Percentiles rank a stretch among this genome's conserved stretches.
phyloP scores from a whole-genome alignment of 1,140 invertebrate species.

The Rhynchophorus ferrugineus region DNA sequence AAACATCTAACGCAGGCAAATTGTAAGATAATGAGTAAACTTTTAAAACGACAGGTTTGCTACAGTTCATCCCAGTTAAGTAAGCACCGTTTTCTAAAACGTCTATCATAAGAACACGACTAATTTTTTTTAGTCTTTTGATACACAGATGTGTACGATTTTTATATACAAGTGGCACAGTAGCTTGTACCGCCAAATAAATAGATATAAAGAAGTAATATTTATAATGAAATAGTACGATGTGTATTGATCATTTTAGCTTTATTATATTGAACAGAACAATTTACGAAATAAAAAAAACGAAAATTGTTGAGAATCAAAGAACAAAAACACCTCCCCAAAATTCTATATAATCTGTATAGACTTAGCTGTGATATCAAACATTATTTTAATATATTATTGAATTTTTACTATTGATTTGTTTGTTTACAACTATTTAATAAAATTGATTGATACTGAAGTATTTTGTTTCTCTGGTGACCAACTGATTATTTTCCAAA shows the following conservation, averaged over 20 bases:
- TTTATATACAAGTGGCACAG: neutral
- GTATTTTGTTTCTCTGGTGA: neutral
- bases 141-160: too few species aligned
- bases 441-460: constrained; percentile 3
- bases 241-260: neutral
- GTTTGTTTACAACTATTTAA: constrained; percentile 6
- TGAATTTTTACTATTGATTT: constrained; percentile 8
- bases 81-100: too few species aligned
- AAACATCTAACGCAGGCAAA: too few species aligned
- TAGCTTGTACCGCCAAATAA: neutral
- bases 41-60: too few species aligned
- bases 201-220: neutral
- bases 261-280: neutral
- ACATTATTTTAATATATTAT: constrained; percentile 7
- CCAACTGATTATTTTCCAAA: neutral
- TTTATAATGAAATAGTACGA: neutral
- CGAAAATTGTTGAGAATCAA: constrained; percentile 1
- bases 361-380: constrained; percentile 19
- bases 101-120: too few species aligned
- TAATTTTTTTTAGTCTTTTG: too few species aligned
- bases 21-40: too few species aligned
- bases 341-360: constrained; percentile 6
- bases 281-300: neutral
- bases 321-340: neutral
- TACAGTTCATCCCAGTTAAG: too few species aligned